These are phyloP conservation scores for Watersipora subatra DNA, from an alignment of 1,140 invertebrate genomes.

Conservation along the genomic window DNA sequence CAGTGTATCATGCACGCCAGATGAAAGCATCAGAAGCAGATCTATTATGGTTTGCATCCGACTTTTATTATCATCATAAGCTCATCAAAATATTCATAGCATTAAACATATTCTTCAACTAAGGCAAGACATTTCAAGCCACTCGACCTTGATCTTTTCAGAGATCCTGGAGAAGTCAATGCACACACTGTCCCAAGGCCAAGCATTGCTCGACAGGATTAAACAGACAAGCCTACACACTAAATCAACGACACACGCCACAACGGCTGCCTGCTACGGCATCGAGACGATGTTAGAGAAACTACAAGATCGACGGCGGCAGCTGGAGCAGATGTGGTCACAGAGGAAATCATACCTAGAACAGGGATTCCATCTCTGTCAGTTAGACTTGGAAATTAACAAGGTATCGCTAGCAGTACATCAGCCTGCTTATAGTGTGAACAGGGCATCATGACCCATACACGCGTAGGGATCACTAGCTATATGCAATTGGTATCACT, in stretches of 20 bases:
- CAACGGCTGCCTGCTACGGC: constrained; percentile 41
- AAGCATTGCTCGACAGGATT: constrained; percentile 53
- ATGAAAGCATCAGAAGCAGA: too few relatives aligned
- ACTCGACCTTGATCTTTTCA: too few relatives aligned
- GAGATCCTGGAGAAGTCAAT: constrained; percentile 61
- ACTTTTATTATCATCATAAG: too few relatives aligned
- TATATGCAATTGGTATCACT: too few relatives aligned
- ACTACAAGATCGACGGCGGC: constrained; percentile 59
- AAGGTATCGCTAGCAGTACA: constrained; percentile 47
- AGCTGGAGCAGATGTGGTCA: constrained; percentile 59
- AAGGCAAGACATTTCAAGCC: too few relatives aligned
- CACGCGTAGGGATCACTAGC: background rate
- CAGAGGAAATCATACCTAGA: constrained; percentile 50
- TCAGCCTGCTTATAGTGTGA: background rate
- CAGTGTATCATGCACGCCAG: too few relatives aligned
- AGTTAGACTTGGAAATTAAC: constrained; percentile 57
- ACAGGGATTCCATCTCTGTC: constrained; percentile 59
- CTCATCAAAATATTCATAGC: too few relatives aligned
- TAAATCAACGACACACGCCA: constrained; percentile 37
- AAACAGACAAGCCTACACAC: constrained; percentile 39
- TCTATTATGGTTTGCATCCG: too few relatives aligned
- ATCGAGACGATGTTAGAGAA: constrained; percentile 45
- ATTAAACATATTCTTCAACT: too few relatives aligned
- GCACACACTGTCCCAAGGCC: constrained; percentile 62
- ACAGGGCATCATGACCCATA: background rate